Conservation (phyloP, 2,888 invertebrate species). For the Parthenolecanium corni region DNA sequence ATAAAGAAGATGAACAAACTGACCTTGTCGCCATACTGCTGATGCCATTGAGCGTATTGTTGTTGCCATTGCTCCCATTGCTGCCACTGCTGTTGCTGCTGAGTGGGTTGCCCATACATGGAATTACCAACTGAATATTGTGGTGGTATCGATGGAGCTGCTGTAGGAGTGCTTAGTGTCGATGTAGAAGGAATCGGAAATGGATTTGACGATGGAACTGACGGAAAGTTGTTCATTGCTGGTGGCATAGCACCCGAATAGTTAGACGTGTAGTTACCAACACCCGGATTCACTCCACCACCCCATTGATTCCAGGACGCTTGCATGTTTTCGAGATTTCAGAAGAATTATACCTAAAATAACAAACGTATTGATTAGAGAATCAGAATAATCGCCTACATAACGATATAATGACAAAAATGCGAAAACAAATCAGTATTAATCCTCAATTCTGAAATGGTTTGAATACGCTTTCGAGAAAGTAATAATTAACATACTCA, state of each 20-base stretch:
- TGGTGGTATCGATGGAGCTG: background rate
- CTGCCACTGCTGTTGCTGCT: constrained; percentile 49
- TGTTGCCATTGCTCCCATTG: constrained; percentile 58
- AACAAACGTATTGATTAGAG: too few relatives aligned
- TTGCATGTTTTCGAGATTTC: constrained; percentile 6
- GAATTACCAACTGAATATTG: too few relatives aligned
- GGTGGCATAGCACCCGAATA: constrained; percentile 1
- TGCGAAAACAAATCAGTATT: too few relatives aligned
- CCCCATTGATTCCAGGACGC: constrained; percentile 21
- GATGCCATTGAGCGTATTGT: constrained; percentile 43
- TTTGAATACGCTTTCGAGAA: too few relatives aligned
- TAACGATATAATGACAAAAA: too few relatives aligned
- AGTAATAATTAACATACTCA: too few relatives aligned
- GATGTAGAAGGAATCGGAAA: background rate
- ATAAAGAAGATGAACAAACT: constrained; percentile 1
- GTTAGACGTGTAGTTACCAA: background rate
- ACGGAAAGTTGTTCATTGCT: too few relatives aligned
- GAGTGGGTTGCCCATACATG: background rate
- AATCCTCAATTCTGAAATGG: too few relatives aligned
- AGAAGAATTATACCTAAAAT: too few relatives aligned
- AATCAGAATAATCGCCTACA: too few relatives aligned
- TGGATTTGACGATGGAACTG: too few relatives aligned
- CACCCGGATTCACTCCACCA: background rate
- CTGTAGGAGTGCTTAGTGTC: background rate
- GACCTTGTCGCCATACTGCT: constrained; percentile 63